Percentiles rank a stretch among this genome's conserved stretches.
Conservation (phyloP, 2,797 vertebrate species). For the Agapornis canus region DNA sequence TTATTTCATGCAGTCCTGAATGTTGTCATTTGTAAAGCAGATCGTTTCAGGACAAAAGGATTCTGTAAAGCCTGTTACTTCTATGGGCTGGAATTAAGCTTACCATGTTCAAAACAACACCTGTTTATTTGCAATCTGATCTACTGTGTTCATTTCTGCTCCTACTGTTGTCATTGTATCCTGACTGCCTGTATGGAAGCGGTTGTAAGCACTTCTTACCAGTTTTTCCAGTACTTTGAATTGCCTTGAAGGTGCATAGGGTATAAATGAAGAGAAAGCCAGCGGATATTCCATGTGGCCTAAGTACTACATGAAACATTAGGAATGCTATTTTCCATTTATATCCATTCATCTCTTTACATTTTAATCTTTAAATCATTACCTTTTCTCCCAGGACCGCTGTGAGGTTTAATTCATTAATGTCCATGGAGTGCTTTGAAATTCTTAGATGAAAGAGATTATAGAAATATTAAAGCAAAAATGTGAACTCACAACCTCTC, state of each 20-base stretch:
- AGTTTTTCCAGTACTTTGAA: not conserved
- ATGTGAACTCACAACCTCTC: not conserved
- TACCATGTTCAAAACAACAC: not conserved
- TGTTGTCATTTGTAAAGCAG: not conserved
- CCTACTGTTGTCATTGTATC: not conserved
- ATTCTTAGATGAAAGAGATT: constrained; percentile 57
- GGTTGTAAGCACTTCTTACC: not conserved
- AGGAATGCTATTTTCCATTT: not conserved
- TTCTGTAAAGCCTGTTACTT: not conserved
- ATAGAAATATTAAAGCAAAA: constrained; percentile 31
- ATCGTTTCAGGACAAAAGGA: not conserved
- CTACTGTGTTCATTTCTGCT: not conserved
- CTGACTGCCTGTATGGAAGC: not conserved
- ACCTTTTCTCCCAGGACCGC: constrained; percentile 14
- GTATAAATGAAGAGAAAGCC: not conserved
- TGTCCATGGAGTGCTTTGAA: constrained; percentile 43
- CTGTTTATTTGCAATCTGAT: not conserved
- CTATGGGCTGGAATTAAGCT: not conserved
- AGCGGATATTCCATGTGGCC: not conserved
- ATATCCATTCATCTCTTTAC: constrained; percentile 2
- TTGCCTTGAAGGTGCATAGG: not conserved
- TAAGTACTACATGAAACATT: not conserved
- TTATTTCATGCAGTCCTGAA: not conserved
- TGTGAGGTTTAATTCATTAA: constrained; percentile 54
- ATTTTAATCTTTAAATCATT: constrained; percentile 43